Percentiles rank a stretch among this genome's conserved stretches.
These are phyloP conservation scores for Charadrius vociferus DNA, from an alignment of 2,113 vertebrate species.

Conservation along the genomic window DNA sequence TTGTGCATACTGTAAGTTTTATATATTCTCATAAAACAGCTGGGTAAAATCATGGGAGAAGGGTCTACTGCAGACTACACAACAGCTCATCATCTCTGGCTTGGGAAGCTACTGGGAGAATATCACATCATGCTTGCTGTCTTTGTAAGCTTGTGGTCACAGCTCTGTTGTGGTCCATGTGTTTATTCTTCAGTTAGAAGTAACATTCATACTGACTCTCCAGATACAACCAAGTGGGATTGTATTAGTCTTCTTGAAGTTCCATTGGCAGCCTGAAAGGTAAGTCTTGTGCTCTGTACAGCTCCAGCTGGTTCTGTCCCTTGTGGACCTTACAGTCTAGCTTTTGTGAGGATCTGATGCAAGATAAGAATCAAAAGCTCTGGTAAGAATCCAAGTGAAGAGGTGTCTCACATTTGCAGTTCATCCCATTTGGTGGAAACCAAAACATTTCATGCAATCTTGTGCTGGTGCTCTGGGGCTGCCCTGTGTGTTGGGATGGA, in stretches of 20 bases:
- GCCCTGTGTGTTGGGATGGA: rapidly evolving
- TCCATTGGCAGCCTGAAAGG: neutral
- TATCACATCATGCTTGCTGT: neutral
- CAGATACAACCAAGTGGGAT: neutral
- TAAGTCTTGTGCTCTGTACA: neutral
- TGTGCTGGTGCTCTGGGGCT: neutral
- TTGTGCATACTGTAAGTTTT: neutral
- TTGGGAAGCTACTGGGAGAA: neutral
- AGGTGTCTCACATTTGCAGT: neutral
- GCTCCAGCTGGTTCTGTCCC: neutral
- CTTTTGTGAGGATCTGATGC: neutral
- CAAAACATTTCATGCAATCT: neutral
- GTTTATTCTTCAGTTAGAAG: neutral
- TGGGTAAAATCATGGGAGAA: neutral
- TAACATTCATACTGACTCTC: neutral
- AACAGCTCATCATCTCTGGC: neutral
- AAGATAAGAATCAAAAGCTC: neutral
- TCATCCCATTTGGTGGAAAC: neutral
- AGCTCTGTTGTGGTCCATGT: neutral
- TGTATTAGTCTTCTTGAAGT: neutral
- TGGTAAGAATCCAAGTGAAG: neutral
- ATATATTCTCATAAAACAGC: neutral
- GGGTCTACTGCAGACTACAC: neutral
- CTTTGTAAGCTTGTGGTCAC: neutral
- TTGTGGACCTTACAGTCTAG: neutral